Evolutionary conservation across 2,113 vertebrate species (phyloP).

Genomic region (Polyodon spathula): DNA sequence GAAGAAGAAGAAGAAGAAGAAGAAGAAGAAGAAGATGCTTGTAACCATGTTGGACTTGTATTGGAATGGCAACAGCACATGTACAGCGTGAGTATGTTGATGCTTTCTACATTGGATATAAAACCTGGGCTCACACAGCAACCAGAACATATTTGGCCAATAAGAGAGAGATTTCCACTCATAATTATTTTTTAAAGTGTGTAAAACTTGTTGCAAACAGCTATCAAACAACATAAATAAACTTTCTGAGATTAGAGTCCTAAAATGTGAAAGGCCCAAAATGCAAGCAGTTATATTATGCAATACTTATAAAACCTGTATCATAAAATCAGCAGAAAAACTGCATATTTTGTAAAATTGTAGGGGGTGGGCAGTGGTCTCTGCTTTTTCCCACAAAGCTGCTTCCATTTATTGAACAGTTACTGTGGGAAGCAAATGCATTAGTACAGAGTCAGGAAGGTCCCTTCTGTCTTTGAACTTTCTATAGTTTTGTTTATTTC

Average conservation of each 20-base stretch:
- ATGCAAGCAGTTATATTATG: too few relatives aligned
- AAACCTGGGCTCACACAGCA: slow-evolving; percentile 39
- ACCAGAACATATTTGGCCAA: slow-evolving; percentile 46
- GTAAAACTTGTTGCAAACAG: slow-evolving; percentile 14
- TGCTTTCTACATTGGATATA: slow-evolving; percentile 36
- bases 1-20: too few relatives aligned
- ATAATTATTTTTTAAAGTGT: too few relatives aligned
- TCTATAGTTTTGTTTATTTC: background rate
- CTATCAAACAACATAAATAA: slow-evolving; percentile 34
- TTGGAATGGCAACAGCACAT: slow-evolving; percentile 39
- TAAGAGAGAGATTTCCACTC: slow-evolving; percentile 21
- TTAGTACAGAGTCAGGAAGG: background rate
- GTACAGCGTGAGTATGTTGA: slow-evolving; percentile 44
- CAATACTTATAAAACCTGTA: too few relatives aligned
- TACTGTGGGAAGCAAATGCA: background rate
- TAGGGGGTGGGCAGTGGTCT: too few relatives aligned
- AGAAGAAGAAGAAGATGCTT: too few relatives aligned
- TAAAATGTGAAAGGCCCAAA: too few relatives aligned
- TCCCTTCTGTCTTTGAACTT: background rate
- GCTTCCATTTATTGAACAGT: background rate
- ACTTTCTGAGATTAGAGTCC: too few relatives aligned
- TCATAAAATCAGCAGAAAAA: too few relatives aligned
- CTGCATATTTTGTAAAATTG: too few relatives aligned
- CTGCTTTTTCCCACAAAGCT: too few relatives aligned
- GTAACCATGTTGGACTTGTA: too few relatives aligned